Evolutionary conservation across 2,888 invertebrate species (phyloP), one percentile per base, ranked within the genome.

Genomic region (Apotomis betuletana): DNA sequence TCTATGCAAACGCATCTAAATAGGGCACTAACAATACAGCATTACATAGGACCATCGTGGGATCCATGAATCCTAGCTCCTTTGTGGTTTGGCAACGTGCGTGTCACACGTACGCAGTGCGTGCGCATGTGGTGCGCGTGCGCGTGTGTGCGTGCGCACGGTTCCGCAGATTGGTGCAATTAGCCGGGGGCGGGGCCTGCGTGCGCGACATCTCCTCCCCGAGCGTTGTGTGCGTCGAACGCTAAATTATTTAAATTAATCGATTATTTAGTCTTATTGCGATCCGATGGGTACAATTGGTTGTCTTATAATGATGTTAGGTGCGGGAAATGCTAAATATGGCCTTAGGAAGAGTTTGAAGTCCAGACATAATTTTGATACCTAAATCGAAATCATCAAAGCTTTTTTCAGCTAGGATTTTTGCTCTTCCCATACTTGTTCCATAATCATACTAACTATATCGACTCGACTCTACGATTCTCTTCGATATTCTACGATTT

Each of bases 81-180:
- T 75, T 78, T 82, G 80, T 80, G 79, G 81, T 86, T 87, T 86
- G 86, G 81, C 84, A 83, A 83, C 85, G 85, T 85, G 83, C 68
- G 77, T 80, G 82, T 79, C 82, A 83, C 83, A 76, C 79, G 77
- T 75, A 76, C 77, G 76, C 76, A 74, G 77, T 77, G 78, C 67
- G 78, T 76, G 74, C 74, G 75, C 70, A 74, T 78, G 76, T 74
- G 78, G 76, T 77, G 72, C 62, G 81, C 80, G 83, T 80, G 84
- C 84, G 80, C 76, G 83, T 81, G 91, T 88, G 90, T 89, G 91
- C 84, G 90, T 87, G 84, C 81, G 81, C 74, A 75, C 81, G 83
- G 79, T 79, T 81, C 79, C 89, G 83, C 89, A 90, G 92, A 93
- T 92, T 93, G 93, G 93, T 86, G 92, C 92, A 93, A 92, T 92